Conservation (phyloP, 2,113 vertebrate species). For the Saguinus midas region DNA sequence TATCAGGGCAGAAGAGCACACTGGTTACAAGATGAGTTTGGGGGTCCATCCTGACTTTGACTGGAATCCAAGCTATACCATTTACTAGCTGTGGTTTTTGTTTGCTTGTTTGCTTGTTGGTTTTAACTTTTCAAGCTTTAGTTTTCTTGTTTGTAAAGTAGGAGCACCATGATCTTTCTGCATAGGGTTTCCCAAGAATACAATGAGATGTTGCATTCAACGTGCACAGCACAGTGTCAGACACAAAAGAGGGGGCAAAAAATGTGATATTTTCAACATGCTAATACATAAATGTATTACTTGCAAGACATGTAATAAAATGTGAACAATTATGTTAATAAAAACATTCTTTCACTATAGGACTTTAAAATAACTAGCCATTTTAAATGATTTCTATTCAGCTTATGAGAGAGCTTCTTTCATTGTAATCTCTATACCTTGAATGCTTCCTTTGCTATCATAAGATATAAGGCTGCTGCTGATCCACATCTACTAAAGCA, state of each 20-base stretch:
- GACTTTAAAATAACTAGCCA: neutral
- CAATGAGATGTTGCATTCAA: neutral
- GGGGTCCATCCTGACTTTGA: neutral
- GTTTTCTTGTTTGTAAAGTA: neutral
- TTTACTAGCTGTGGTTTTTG: neutral
- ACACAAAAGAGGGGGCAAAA: neutral
- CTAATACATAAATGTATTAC: neutral
- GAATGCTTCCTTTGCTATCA: neutral
- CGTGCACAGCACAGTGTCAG: neutral
- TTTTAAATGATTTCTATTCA: neutral
- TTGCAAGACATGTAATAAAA: neutral
- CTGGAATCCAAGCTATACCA: neutral
- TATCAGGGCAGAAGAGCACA: neutral
- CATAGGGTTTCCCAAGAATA: neutral
- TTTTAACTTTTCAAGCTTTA: neutral
- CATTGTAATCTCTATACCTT: neutral
- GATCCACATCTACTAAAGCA: neutral
- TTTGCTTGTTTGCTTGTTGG: too few species aligned
- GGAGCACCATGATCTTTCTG: neutral
- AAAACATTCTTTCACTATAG: neutral
- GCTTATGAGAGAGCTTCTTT: neutral
- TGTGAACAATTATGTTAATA: neutral
- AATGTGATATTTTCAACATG: neutral
- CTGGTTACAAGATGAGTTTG: neutral
- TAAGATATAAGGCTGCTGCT: neutral